These are phyloP conservation scores for Drosophila takahashii DNA, from an alignment of 1,140 invertebrate species.

Conservation along the genomic window DNA sequence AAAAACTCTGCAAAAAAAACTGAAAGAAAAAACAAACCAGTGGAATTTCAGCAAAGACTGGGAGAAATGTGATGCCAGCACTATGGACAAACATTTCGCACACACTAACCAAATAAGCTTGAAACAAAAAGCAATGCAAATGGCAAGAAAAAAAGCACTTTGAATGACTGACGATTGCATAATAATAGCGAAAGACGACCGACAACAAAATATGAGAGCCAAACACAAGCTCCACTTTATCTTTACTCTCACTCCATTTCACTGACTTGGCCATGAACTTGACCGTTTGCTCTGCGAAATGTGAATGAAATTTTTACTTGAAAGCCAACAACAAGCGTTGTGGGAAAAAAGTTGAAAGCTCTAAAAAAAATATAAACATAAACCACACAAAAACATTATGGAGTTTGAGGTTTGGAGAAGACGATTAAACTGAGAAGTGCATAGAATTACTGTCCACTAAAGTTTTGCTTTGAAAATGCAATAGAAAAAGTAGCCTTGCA, in stretches of 20 bases:
- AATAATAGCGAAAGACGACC: slow-evolving; percentile 18
- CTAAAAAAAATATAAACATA: slow-evolving; percentile 9
- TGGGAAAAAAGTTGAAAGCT: slow-evolving; percentile 22
- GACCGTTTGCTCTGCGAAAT: slow-evolving; percentile 45
- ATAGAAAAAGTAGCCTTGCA: not conserved
- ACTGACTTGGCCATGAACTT: slow-evolving; percentile 70
- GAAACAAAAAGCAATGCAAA: slow-evolving; percentile 19
- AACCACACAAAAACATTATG: slow-evolving; percentile 8
- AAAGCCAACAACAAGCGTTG: slow-evolving; percentile 30
- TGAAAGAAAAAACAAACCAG: slow-evolving; percentile 9
- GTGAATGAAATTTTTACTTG: slow-evolving; percentile 41
- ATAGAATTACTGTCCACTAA: too few species aligned
- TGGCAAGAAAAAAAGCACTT: slow-evolving; percentile 6
- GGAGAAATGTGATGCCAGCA: slow-evolving; percentile 24
- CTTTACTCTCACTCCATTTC: slow-evolving; percentile 23
- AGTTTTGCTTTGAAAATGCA: not conserved
- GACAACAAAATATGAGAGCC: slow-evolving; percentile 28
- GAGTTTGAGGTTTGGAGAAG: not conserved
- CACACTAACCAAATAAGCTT: slow-evolving; percentile 39
- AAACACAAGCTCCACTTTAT: slow-evolving; percentile 30
- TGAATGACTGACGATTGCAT: slow-evolving; percentile 26
- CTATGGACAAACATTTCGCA: slow-evolving; percentile 29
- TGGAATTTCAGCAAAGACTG: slow-evolving; percentile 8
- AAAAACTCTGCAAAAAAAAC: slow-evolving; percentile 33
- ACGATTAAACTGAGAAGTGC: not conserved